Base-by-base conservation (phyloP, 2,797 vertebrate genomes). In the Meda fulgida region DNA sequence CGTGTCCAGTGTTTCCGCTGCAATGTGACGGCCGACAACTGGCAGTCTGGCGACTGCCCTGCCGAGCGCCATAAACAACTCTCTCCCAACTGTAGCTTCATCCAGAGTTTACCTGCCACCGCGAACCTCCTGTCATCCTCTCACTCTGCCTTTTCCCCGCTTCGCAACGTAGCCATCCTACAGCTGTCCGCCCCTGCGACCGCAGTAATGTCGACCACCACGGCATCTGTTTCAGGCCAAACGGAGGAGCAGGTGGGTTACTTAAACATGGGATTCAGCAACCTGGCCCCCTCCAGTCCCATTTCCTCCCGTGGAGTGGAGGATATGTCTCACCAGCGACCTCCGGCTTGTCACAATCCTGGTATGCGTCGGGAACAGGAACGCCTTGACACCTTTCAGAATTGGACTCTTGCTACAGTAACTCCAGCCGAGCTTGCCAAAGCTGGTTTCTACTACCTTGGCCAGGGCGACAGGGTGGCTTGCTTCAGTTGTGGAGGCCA, bases 401-500 rank as follows among this genome's bases (percentile, higher is more conserved):
- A 92, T 0, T 99, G 98, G 98, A 94, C 95, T 0, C 89, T 98
- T 63, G 93, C 96, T 0, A 97, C 96, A 88, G 93, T 99, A 83
- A 96, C 96, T 0, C 96, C 98, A 0, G 81, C 93, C 3, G 97
- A 99, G 81, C 94, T 99, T 34, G 97, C 97, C 77, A 99, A 96
- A 92, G 98, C 98, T 5, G 98, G 98, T 21, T 98, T 99, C 92
- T 99, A 98, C 90, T 98, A 96, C 84, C 43, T 97, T 84, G 97
- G 97, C 10, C 96, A 96, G 80, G 97, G 94, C 0, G 98, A 99
- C 89, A 92, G 95, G 78, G 98, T 99, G 87, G 97, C 96, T 80
- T 99, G 98, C 89, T 99, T 99, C 91, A 95, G 96, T 83, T 99
- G 98, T 55, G 97, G 97, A 31, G 98, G 97, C 76, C 97, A 96